Evolutionary conservation across 1,140 invertebrate species (phyloP).

Genomic region (Lordiphosa clarofinis): DNA sequence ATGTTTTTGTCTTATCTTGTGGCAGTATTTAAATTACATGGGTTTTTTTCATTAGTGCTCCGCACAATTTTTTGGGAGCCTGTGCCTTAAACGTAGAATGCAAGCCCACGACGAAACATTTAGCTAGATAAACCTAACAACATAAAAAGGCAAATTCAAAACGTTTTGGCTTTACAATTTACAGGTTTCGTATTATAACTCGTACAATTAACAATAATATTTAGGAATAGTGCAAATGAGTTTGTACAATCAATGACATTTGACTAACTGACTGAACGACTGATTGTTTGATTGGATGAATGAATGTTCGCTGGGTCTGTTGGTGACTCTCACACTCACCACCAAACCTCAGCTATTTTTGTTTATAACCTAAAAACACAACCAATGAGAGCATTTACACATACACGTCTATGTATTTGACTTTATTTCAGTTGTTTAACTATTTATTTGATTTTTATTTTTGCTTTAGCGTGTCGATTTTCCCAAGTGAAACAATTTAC

Average conservation of each 20-base stretch:
- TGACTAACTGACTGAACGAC: slow-evolving; percentile 35
- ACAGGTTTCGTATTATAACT: slow-evolving; percentile 10
- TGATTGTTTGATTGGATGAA: slow-evolving; percentile 53
- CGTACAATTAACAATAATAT: slow-evolving; percentile 24
- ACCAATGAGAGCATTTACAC: slow-evolving; percentile 79
- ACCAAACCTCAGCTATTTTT: slow-evolving; percentile 57
- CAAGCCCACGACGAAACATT: slow-evolving; percentile 66
- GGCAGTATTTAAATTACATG: slow-evolving; percentile 73
- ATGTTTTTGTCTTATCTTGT: slow-evolving; percentile 67
- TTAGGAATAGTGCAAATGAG: slow-evolving; percentile 23
- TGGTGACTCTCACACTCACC: slow-evolving; percentile 30
- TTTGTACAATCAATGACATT: slow-evolving; percentile 16
- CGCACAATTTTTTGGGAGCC: slow-evolving; percentile 2
- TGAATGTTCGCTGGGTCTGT: slow-evolving; percentile 30
- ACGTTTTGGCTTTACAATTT: slow-evolving; percentile 62
- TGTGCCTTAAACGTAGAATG: slow-evolving; percentile 19
- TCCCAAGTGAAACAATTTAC: slow-evolving; percentile 78
- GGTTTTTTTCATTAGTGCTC: slow-evolving; percentile 7
- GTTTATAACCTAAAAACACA: slow-evolving; percentile 80
- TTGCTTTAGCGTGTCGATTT: slow-evolving; percentile 74
- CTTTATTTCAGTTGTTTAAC: slow-evolving; percentile 54
- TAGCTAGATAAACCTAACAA: slow-evolving; percentile 40
- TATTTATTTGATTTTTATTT: slow-evolving; percentile 52
- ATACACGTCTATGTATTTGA: slow-evolving; percentile 69
- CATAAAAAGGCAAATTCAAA: slow-evolving; percentile 64